Base-by-base conservation (phyloP, 2,888 invertebrate genomes). In the Meloe dianella region DNA sequence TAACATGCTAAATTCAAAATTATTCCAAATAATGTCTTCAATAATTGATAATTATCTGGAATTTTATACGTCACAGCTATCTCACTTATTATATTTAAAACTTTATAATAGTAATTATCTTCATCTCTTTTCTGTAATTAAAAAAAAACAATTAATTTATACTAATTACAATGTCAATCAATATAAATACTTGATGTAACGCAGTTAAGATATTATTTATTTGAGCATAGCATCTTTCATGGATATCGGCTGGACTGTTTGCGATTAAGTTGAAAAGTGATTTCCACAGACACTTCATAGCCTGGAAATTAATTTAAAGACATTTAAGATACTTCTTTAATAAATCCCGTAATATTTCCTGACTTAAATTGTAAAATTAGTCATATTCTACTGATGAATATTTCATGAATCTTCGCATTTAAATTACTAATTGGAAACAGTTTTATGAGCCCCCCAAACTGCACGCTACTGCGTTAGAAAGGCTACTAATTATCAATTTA, bases 261-360 rank as follows among this genome's bases (percentile, higher is more conserved):
- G 71, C 51, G 35, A 76, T 65, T 35, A 75, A 58, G 57, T 70
- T 66, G 8, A 77, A 73, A 29, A 77, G 17, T 10, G 75, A 72
- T 29, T 65, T 71, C 77, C 77, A 78, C 63, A 77, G 64, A 66
- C 78, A 78, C 64, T 66, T 71, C 14, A 77, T 70, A 30, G 72
- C 68, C 77, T 78, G 64, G 27, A 67, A 73, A 38, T n/a, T 4
- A 38, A 63, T n/a, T n/a, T n/a, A n/a, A n/a, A n/a, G n/a, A n/a
- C n/a, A n/a, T n/a, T n/a, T n/a, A n/a, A n/a, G n/a, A n/a, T n/a
- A n/a, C n/a, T n/a, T n/a, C n/a, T n/a, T n/a, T n/a, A n/a, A n/a
- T n/a, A n/a, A n/a, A n/a, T n/a, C n/a, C n/a, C n/a, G n/a, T n/a
- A n/a, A n/a, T n/a, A 14, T 38, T 38, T 38, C 14, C n/a, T 38